Evolutionary conservation across 2,113 vertebrate species (phyloP).

Genomic region (Mugil cephalus): DNA sequence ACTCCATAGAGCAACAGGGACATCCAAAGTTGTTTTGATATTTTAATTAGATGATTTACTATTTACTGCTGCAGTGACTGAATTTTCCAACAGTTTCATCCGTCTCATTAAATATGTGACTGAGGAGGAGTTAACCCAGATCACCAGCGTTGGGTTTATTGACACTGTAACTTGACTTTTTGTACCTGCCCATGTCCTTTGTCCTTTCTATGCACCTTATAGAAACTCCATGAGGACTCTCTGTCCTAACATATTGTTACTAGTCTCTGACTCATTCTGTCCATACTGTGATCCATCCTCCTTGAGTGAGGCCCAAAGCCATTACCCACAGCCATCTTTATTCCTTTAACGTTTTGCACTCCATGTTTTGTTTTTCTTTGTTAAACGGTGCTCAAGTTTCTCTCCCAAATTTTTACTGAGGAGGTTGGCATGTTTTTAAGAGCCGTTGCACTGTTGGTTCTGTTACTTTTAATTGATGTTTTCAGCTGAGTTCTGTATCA

Average conservation of each 20-base stretch:
- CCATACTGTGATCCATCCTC: not conserved
- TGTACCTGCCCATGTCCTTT: not conserved
- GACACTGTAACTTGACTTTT: not conserved
- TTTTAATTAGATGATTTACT: not conserved
- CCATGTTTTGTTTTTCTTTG: not conserved
- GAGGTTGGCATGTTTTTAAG: not conserved
- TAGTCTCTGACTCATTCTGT: not conserved
- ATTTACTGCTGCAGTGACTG: not conserved
- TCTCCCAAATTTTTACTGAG: not conserved
- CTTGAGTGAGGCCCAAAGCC: constrained; percentile 5
- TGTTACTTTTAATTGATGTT: constrained; percentile 21
- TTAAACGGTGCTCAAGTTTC: not conserved
- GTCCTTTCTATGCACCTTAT: constrained; percentile 11
- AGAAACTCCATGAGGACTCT: constrained; percentile 7
- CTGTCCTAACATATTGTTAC: not conserved
- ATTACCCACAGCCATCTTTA: not conserved
- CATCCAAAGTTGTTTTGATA: not conserved
- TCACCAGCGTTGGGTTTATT: too few species aligned
- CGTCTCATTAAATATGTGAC: not conserved
- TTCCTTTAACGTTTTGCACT: not conserved
- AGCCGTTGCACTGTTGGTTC: not conserved
- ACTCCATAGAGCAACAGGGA: not conserved
- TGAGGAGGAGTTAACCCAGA: not conserved
- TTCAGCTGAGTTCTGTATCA: constrained; percentile 19
- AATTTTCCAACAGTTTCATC: not conserved